Evolutionary conservation across 2,888 invertebrate genomes (phyloP).

Genomic region (Rhodophaea formosa): DNA sequence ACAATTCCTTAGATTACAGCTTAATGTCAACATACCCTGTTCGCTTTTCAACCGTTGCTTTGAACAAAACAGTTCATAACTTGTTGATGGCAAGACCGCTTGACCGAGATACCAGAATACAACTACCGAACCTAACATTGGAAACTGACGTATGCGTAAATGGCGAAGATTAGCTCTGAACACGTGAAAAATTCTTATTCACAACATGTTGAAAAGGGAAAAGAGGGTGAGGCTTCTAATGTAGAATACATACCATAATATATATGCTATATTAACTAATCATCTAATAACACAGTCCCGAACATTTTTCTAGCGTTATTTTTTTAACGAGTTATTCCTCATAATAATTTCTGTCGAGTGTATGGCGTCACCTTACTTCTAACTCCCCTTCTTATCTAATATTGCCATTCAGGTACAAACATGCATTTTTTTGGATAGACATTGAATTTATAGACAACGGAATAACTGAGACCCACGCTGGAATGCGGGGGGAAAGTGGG

Average conservation of each 20-base stretch:
- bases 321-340: conserved; percentile 23
- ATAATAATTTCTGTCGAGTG: conserved; percentile 23
- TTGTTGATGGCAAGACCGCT: conserved; percentile 56
- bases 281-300: conserved; percentile 75
- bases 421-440: conserved; percentile 34
- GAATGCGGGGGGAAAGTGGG: no score
- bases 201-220: conserved; percentile 80
- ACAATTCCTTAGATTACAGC: conserved; percentile 72
- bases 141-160: conserved; percentile 14
- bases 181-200: conserved; percentile 33
- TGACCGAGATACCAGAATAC: conserved; percentile 20
- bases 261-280: conserved; percentile 51
- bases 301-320: conserved; percentile 53
- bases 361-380: conserved; percentile 29
- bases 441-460: conserved; percentile 4
- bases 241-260: conserved; percentile 42
- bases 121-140: conserved; percentile 5
- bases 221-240: conserved; percentile 58
- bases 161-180: conserved; percentile 14
- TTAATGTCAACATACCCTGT: conserved; percentile 77
- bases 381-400: conserved; percentile 30
- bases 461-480: no score
- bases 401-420: conserved; percentile 61
- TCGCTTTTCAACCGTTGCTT: conserved; percentile 79
- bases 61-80: conserved; percentile 44